phyloP scores from a whole-genome alignment of 2,888 invertebrate genomes.

The Synanthedon tipuliformis region DNA sequence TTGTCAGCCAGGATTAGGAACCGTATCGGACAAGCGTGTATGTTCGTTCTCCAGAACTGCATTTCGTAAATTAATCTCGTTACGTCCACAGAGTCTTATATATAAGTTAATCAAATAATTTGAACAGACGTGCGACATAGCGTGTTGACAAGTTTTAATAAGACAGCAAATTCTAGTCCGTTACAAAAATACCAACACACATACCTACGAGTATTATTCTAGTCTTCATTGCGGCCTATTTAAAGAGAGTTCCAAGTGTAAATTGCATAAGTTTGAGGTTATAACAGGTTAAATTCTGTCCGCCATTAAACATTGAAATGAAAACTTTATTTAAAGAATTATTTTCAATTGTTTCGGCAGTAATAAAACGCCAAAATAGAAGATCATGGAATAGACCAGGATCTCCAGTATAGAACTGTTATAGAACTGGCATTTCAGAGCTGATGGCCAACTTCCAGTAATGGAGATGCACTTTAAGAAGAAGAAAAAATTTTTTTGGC shows the following conservation, averaged over 20 bases:
- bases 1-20: conserved; percentile 35
- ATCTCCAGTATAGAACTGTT: too few relatives aligned
- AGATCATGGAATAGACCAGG: too few relatives aligned
- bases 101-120: conserved; percentile 16
- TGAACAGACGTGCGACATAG: conserved; percentile 7
- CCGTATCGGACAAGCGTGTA: conserved; percentile 22
- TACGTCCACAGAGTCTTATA: conserved; percentile 14
- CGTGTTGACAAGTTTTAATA: not conserved
- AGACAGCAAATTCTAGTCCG: not conserved
- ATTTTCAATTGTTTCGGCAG: too few relatives aligned
- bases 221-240: not conserved
- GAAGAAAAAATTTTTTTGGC: too few relatives aligned
- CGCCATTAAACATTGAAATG: too few relatives aligned
- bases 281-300: too few relatives aligned
- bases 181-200: not conserved
- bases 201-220: not conserved
- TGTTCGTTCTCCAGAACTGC: conserved; percentile 12
- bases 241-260: conserved; percentile 12
- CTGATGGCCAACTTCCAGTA: too few relatives aligned
- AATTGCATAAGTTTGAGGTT: conserved; percentile 1
- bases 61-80: conserved; percentile 20
- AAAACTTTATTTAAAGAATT: too few relatives aligned
- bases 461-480: too few relatives aligned
- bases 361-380: too few relatives aligned
- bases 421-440: too few relatives aligned